phyloP scores from a whole-genome alignment of 1,140 invertebrate species.

The Aradophagus sp. region DNA sequence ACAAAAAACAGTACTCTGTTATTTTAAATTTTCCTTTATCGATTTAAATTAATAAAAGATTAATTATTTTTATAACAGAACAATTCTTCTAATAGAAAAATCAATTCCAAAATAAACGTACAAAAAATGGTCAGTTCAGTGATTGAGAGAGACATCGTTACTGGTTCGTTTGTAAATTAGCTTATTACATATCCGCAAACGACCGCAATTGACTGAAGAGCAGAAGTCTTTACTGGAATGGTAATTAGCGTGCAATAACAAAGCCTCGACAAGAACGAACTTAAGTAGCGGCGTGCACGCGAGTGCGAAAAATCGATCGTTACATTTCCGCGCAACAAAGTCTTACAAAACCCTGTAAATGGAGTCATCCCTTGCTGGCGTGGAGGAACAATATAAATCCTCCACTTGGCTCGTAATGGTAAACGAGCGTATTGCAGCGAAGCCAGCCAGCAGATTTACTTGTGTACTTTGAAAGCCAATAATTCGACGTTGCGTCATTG shows the following conservation, averaged over 20 bases:
- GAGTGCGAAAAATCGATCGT: too few species aligned
- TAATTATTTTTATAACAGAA: too few species aligned
- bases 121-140: too few species aligned
- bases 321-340: conserved; percentile 44
- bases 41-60: too few species aligned
- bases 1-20: too few species aligned
- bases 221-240: conserved; percentile 9
- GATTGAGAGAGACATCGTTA: too few species aligned
- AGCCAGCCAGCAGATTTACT: conserved; percentile 68
- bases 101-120: too few species aligned
- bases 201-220: conserved; percentile 2
- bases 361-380: conserved; percentile 41
- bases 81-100: too few species aligned
- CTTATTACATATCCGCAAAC: too few species aligned
- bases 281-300: conserved; percentile 20
- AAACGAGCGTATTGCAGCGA: conserved; percentile 60
- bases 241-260: conserved; percentile 22
- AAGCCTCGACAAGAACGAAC: conserved; percentile 10
- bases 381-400: conserved; percentile 58
- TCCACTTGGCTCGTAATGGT: conserved; percentile 63
- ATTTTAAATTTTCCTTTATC: too few species aligned
- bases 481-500: conserved; percentile 70
- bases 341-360: conserved; percentile 48
- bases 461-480: conserved; percentile 71
- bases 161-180: too few species aligned